These are phyloP conservation scores for Sphaeridia pumilis DNA, from an alignment of 2,888 invertebrate genomes.

Conservation along the genomic window DNA sequence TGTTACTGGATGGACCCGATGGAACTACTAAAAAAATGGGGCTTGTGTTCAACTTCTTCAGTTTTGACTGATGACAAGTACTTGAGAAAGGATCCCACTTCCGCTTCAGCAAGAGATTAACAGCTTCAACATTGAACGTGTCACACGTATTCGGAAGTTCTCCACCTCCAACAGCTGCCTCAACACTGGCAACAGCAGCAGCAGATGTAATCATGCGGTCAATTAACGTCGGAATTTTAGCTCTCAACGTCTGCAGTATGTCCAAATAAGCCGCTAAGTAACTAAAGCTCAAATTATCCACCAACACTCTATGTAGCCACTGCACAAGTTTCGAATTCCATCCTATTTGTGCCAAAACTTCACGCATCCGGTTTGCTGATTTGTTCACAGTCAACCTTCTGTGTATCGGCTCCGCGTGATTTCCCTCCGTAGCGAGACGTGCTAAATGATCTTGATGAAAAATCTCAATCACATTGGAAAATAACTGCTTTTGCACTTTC, in stretches of 20 bases:
- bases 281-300: conserved; percentile 53
- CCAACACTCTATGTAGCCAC: conserved; percentile 62
- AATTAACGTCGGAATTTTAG: conserved; percentile 57
- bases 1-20: conserved; percentile 41
- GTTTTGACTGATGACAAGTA: conserved; percentile 50
- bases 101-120: conserved; percentile 53
- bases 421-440: conserved; percentile 50
- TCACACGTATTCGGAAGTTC: conserved; percentile 5
- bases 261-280: conserved; percentile 64
- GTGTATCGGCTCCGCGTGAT: conserved; percentile 54
- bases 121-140: conserved; percentile 47
- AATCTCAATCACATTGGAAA: conserved; percentile 52
- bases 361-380: conserved; percentile 53
- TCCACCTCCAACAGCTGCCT: conserved; percentile 3
- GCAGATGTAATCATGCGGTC: conserved; percentile 52
- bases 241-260: conserved; percentile 55
- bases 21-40: conserved; percentile 55
- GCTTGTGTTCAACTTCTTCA: conserved; percentile 57
- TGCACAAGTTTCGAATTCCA: conserved; percentile 63
- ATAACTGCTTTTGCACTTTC: conserved; percentile 52
- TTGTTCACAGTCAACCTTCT: conserved; percentile 59
- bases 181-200: not conserved
- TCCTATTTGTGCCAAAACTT: conserved; percentile 54
- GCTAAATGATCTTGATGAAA: conserved; percentile 55
- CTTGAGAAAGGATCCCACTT: conserved; percentile 62